Evolutionary conservation across 1,140 invertebrate species (phyloP).

Genomic region (Ceratosolen fusciceps): DNA sequence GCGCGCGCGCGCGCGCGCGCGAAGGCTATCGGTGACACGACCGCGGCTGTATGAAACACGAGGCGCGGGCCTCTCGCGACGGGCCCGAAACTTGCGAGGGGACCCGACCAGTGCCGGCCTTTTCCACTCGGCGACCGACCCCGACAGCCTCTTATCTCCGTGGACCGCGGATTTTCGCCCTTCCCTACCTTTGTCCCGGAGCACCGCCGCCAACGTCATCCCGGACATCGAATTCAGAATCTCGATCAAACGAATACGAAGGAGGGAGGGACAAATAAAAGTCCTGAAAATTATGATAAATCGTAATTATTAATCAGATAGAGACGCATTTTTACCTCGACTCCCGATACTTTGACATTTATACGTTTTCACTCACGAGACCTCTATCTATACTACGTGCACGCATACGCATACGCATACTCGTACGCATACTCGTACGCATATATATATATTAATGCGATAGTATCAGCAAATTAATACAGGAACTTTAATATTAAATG

Average conservation of each 20-base stretch:
- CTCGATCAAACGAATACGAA: slow-evolving; percentile 10
- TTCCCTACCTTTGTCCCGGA: too few species aligned
- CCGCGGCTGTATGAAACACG: slow-evolving; percentile 50
- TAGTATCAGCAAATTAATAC: slow-evolving; percentile 43
- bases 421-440: too few species aligned
- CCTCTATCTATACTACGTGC: too few species aligned
- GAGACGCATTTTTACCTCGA: slow-evolving; percentile 14
- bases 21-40: slow-evolving; percentile 46
- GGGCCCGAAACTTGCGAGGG: background rate
- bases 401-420: too few species aligned
- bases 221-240: slow-evolving; percentile 5
- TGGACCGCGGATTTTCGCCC: too few species aligned
- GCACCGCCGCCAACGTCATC: too few species aligned
- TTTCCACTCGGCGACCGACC: too few species aligned
- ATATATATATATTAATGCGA: slow-evolving; percentile 32
- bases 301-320: slow-evolving; percentile 29
- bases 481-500: slow-evolving; percentile 35
- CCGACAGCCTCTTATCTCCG: too few species aligned
- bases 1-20: too few species aligned
- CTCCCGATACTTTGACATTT: slow-evolving; percentile 40
- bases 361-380: slow-evolving; percentile 31
- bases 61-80: slow-evolving; percentile 13
- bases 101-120: too few species aligned
- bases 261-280: too few species aligned
- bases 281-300: slow-evolving; percentile 29